Evolutionary conservation across 1,140 invertebrate species (phyloP).

Genomic region (Drosophila chauvacae): DNA sequence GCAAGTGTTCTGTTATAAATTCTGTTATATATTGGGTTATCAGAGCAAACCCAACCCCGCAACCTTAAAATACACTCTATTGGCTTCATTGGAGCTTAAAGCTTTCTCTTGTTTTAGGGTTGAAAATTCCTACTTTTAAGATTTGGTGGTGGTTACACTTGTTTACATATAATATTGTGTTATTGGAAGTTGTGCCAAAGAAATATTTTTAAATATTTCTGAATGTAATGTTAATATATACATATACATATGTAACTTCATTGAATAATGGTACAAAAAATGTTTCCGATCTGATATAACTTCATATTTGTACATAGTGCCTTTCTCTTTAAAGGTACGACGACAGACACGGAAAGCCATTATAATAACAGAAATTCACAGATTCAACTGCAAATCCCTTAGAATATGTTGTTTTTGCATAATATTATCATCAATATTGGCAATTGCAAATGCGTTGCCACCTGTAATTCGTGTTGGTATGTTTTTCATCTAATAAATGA

Average conservation of each 20-base stretch:
- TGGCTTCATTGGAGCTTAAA: constrained; percentile 16
- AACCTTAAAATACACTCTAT: not conserved
- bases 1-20: not conserved
- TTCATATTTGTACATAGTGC: not conserved
- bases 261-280: constrained; percentile 13
- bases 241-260: not conserved
- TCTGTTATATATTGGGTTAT: constrained; percentile 3
- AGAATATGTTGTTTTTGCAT: constrained; percentile 32
- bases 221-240: not conserved
- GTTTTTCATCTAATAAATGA: not conserved
- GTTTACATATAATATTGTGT: constrained; percentile 7
- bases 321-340: not conserved
- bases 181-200: not conserved
- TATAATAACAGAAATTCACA: not conserved
- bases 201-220: constrained; percentile 1
- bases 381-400: constrained; percentile 3
- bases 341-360: constrained; percentile 5
- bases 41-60: not conserved
- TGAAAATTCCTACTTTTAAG: not conserved
- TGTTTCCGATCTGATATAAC: too few relatives aligned
- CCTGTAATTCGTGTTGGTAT: constrained; percentile 66
- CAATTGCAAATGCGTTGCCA: constrained; percentile 42
- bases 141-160: constrained; percentile 16
- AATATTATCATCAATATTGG: constrained; percentile 52
- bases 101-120: constrained; percentile 2